Evolutionary conservation across 2,113 vertebrate species (phyloP).

Genomic region (Axis porcinus): DNA sequence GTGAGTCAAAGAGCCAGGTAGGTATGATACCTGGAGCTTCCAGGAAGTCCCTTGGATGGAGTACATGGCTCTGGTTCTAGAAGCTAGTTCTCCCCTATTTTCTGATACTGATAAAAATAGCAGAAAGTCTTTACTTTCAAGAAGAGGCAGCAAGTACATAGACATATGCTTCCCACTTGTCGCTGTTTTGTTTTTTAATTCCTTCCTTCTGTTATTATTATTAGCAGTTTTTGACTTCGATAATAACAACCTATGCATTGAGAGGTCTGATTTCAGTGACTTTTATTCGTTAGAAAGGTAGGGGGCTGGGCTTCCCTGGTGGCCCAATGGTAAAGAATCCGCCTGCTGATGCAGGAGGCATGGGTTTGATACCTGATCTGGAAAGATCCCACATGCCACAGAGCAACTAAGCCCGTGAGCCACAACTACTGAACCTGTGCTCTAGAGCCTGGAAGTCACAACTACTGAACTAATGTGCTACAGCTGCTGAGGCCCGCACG

Average conservation of each 20-base stretch:
- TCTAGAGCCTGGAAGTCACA: not conserved
- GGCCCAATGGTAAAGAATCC: not conserved
- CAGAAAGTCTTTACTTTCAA: not conserved
- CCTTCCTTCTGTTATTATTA: not conserved
- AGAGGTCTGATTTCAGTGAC: not conserved
- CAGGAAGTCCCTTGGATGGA: not conserved
- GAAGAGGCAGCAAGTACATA: not conserved
- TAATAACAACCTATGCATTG: not conserved
- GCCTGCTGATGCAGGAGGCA: not conserved
- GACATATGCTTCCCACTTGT: not conserved
- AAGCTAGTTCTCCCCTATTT: not conserved
- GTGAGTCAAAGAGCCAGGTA: too few relatives aligned
- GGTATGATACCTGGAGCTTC: not conserved
- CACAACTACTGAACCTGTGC: not conserved
- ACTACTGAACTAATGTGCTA: accelerated
- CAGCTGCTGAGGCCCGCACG: not conserved
- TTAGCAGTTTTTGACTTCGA: not conserved
- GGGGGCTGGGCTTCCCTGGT: not conserved
- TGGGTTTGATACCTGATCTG: not conserved
- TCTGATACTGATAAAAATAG: not conserved
- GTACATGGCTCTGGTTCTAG: not conserved
- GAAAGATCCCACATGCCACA: not conserved
- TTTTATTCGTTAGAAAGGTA: not conserved
- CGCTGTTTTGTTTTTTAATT: not conserved
- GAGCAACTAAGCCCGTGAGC: not conserved